Evolutionary conservation across 2,888 invertebrate genomes (phyloP).

Genomic region (Philereme vetulata): DNA sequence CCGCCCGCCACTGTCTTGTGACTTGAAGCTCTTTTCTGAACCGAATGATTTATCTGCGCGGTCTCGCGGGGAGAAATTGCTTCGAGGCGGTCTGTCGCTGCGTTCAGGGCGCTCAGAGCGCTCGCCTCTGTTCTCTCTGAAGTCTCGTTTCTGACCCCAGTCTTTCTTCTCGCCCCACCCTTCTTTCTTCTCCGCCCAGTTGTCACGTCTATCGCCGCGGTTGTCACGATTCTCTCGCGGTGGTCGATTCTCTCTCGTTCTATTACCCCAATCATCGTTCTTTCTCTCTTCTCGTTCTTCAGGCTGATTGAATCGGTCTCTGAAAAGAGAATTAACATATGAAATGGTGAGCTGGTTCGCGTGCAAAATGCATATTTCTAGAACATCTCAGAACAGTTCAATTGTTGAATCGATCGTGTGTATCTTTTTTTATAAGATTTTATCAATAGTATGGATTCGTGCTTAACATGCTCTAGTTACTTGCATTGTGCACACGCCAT

Average conservation of each 20-base stretch:
- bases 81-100: slow-evolving; percentile 50
- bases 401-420: slow-evolving; percentile 9
- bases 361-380: slow-evolving; percentile 15
- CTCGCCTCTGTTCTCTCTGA: slow-evolving; percentile 44
- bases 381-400: neutral
- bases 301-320: slow-evolving; percentile 54
- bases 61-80: slow-evolving; percentile 69
- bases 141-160: slow-evolving; percentile 42
- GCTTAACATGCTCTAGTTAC: slow-evolving; percentile 23
- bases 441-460: slow-evolving; percentile 14
- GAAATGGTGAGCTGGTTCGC: slow-evolving; percentile 1
- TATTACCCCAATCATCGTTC: slow-evolving; percentile 54
- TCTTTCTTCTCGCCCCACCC: slow-evolving; percentile 50
- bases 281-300: slow-evolving; percentile 59
- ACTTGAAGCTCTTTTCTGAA: slow-evolving; percentile 61
- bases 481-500: slow-evolving; percentile 24
- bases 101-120: slow-evolving; percentile 40
- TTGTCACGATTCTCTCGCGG: slow-evolving; percentile 42
- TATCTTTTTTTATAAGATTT: slow-evolving; percentile 12
- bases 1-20: slow-evolving; percentile 56
- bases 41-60: slow-evolving; percentile 61
- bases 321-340: slow-evolving; percentile 30
- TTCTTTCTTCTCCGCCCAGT: slow-evolving; percentile 47
- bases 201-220: slow-evolving; percentile 47
- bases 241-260: slow-evolving; percentile 35